Evolutionary conservation across 2,113 vertebrate species (phyloP).

Genomic region (Rhinogobius similis): DNA sequence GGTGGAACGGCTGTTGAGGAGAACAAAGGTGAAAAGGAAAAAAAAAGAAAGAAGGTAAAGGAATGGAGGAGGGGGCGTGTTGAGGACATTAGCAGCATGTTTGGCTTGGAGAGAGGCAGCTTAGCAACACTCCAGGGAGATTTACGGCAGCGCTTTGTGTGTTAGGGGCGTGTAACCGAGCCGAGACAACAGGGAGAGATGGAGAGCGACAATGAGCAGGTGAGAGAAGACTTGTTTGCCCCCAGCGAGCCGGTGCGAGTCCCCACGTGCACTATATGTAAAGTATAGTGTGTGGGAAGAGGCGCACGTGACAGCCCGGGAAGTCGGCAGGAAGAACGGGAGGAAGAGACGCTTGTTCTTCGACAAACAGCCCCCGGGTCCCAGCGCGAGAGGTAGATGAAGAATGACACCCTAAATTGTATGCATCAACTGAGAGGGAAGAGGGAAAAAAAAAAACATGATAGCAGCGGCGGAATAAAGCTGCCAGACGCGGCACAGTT

Average conservation of each 20-base stretch:
- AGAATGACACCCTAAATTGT: slow-evolving; percentile 49
- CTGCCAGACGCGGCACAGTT: slow-evolving; percentile 3
- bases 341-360: slow-evolving; percentile 31
- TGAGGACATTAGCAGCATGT: slow-evolving; percentile 58
- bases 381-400: slow-evolving; percentile 15
- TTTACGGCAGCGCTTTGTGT: slow-evolving; percentile 30
- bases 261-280: slow-evolving; percentile 7
- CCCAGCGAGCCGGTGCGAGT: slow-evolving; percentile 11
- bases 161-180: slow-evolving; percentile 3
- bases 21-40: neutral
- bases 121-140: slow-evolving; percentile 39
- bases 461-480: slow-evolving; percentile 6
- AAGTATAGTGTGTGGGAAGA: slow-evolving; percentile 20
- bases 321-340: slow-evolving; percentile 12
- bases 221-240: slow-evolving; percentile 6
- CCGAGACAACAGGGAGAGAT: slow-evolving; percentile 5
- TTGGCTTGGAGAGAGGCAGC: slow-evolving; percentile 49
- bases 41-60: neutral
- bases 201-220: neutral
- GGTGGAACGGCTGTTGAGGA: neutral
- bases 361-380: slow-evolving; percentile 14
- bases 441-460: neutral
- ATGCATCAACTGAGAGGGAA: slow-evolving; percentile 17
- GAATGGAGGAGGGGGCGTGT: slow-evolving; percentile 17
- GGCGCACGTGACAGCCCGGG: slow-evolving; percentile 27